Percentiles rank a stretch among this genome's conserved stretches.
Conservation (phyloP, 2,888 invertebrate species). For the Mechanitis mazaeus region DNA sequence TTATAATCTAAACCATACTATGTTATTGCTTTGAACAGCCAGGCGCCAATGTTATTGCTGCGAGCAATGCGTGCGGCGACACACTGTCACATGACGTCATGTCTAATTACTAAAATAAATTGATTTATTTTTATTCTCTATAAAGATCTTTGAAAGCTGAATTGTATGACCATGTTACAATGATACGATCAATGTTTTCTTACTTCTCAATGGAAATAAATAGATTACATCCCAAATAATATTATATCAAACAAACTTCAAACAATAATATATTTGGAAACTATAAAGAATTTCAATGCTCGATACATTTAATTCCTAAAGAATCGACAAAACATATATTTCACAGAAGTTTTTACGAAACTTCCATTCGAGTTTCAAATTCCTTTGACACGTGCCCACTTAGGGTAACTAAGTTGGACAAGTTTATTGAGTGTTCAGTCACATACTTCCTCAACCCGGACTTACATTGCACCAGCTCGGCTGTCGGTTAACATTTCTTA, state of each 20-base stretch:
- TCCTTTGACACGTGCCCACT: conserved; percentile 39
- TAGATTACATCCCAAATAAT: no score
- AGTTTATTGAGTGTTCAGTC: conserved; percentile 38
- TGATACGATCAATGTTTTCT: neutral
- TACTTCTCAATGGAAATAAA: no score
- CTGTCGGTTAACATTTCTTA: conserved; percentile 5
- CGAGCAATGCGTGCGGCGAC: conserved; percentile 53
- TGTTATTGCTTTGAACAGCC: conserved; percentile 6
- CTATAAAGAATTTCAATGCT: conserved; percentile 16
- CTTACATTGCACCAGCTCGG: conserved; percentile 2
- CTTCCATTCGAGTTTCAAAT: conserved; percentile 31
- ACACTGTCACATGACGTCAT: conserved; percentile 31
- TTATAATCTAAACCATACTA: neutral
- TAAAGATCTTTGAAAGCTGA: no score
- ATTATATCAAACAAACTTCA: neutral
- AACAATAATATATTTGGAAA: neutral
- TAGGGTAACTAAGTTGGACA: conserved; percentile 31
- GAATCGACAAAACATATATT: conserved; percentile 15
- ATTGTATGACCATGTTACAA: no score
- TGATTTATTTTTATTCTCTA: conserved; percentile 12
- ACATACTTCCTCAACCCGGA: conserved; percentile 30
- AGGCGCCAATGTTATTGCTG: conserved; percentile 29
- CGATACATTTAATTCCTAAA: conserved; percentile 12
- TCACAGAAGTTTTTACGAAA: conserved; percentile 20
- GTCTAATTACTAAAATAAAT: conserved; percentile 25